These are phyloP conservation scores for Atrina japonica DNA, from an alignment of 2,888 invertebrate genomes.

Conservation along the genomic window DNA sequence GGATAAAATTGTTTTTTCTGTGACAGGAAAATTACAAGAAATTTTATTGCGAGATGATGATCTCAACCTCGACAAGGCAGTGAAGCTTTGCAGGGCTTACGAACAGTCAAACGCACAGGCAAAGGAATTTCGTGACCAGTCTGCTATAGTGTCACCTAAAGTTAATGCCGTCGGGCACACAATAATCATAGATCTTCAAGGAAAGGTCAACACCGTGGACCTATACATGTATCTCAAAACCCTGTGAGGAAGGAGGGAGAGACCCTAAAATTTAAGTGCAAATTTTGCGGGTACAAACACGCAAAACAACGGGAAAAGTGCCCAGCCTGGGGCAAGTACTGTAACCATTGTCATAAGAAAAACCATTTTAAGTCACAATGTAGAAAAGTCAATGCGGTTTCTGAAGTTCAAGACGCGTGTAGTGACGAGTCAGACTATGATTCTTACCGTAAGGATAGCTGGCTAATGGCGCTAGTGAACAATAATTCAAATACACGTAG, in stretches of 20 bases:
- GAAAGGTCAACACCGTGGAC: neutral
- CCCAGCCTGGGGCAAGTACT: constrained; percentile 53
- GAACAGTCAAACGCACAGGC: constrained; percentile 31
- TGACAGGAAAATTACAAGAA: constrained; percentile 31
- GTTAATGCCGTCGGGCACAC: neutral
- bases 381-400: too few species aligned
- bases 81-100: constrained; percentile 22
- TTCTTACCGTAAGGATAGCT: too few species aligned
- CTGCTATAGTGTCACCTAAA: too few species aligned
- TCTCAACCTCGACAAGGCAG: constrained; percentile 14
- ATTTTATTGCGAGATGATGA: constrained; percentile 23
- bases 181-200: neutral
- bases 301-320: constrained; percentile 42
- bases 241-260: constrained; percentile 27
- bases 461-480: too few species aligned
- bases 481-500: too few species aligned
- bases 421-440: too few species aligned
- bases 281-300: constrained; percentile 50
- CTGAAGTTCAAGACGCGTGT: too few species aligned
- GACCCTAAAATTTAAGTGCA: too few species aligned
- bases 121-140: constrained; percentile 12
- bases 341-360: constrained; percentile 39
- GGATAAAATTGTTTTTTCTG: constrained; percentile 28
- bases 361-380: constrained; percentile 57
- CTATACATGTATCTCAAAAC: too few species aligned